Base-by-base conservation (phyloP, 2,113 vertebrate genomes). In the Chaetura pelagica region DNA sequence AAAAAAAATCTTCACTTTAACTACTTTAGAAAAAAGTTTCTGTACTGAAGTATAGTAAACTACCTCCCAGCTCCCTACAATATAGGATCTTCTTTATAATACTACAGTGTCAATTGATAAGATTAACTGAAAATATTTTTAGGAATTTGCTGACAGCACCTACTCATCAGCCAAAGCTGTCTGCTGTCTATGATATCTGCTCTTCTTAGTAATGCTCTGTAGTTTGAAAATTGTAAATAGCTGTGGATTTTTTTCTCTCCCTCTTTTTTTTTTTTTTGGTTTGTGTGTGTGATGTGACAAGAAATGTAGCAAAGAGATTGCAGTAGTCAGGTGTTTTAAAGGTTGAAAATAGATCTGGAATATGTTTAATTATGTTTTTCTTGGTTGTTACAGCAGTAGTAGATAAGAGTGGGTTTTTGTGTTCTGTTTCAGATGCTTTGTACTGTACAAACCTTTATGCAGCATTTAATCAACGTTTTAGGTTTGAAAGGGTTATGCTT, bases 371-470 rank as follows among this genome's bases (percentile, higher is more conserved):
- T 6, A 12, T 2, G 1, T 44, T 93, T 86, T 75, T 13, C 32
- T 68, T 71, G 63, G 15, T 75, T 86, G 19, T 78, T 38, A 26
- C 20, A 7, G 48, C 18, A 61, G 4, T 29, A 22, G 21, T 21
- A 52, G 19, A 1, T 51, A 1, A 1, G 7, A 5, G 18, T 44
- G 20, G 1, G 1, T 0, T 52, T 84, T 29, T 81, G 17, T 35
- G 17, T 66, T 84, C 40, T 42, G 14, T 93, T 91, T 95, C 44
- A 76, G 30, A 26, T 17, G 7, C 20, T 3, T 76, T 23, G 4
- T n/a, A 32, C 29, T 76, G 40, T 32, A 58, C 9, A 91, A 89
- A 46, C 2, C 12, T 86, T 69, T 26, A n/a, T 22, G 69, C 87
- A 81, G 27, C 26, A 11, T 49, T 93, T 69, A 82, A 84, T 81